phyloP scores from a whole-genome alignment of 1,140 invertebrate species.

The Bombus terrestris region DNA sequence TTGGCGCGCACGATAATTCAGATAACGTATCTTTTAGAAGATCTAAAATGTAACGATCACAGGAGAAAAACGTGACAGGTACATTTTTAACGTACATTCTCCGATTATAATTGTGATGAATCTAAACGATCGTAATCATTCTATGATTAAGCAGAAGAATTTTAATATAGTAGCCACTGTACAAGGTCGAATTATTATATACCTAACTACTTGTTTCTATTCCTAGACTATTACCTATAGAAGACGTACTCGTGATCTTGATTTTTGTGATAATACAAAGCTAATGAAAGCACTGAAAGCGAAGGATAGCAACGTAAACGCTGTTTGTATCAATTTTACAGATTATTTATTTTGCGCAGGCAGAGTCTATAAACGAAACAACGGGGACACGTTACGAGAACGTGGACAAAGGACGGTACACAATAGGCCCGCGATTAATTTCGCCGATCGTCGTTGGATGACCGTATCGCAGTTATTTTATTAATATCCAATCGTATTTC shows the following conservation, averaged over 20 bases:
- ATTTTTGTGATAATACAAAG: not conserved
- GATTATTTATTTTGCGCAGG: not conserved
- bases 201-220: not conserved
- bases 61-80: too few relatives aligned
- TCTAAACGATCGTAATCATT: too few relatives aligned
- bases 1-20: not conserved
- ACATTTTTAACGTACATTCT: too few relatives aligned
- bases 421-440: constrained; percentile 27
- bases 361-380: not conserved
- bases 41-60: not conserved
- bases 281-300: too few relatives aligned
- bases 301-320: too few relatives aligned
- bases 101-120: too few relatives aligned
- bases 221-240: not conserved
- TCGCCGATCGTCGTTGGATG: not conserved
- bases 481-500: constrained; percentile 45
- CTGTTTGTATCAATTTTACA: too few relatives aligned
- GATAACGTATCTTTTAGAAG: not conserved
- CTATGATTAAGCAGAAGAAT: too few relatives aligned
- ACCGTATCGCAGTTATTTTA: constrained; percentile 37
- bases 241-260: not conserved
- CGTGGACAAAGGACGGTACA: not conserved
- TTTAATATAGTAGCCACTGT: too few relatives aligned
- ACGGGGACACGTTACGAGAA: too few relatives aligned
- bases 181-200: not conserved